Percentiles rank a stretch among this genome's conserved stretches.
Conservation (phyloP, 2,888 invertebrate genomes). For the Ariolimax columbianus region DNA sequence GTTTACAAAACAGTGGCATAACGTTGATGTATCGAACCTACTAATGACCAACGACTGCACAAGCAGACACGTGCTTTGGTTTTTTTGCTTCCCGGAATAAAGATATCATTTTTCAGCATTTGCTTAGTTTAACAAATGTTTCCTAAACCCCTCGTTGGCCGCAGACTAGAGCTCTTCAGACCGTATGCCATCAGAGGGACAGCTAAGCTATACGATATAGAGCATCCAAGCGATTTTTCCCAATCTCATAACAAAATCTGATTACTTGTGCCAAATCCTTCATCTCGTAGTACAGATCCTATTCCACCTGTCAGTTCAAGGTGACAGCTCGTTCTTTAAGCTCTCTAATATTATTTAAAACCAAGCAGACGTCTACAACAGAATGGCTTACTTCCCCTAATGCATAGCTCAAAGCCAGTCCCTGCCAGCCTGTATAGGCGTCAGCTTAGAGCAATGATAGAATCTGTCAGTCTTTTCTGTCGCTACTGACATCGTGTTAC, state of each 20-base stretch:
- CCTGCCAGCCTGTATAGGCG: neutral
- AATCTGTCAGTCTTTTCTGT: neutral
- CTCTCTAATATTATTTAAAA: neutral
- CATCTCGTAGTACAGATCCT: neutral
- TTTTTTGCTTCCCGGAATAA: too few relatives aligned
- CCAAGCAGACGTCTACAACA: neutral
- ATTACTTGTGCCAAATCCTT: neutral
- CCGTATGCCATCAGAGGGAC: too few relatives aligned
- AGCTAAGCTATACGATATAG: too few relatives aligned
- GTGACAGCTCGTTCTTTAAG: neutral
- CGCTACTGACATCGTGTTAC: neutral
- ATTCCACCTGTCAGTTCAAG: conserved; percentile 8
- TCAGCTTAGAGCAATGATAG: neutral
- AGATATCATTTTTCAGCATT: too few relatives aligned
- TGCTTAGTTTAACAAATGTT: too few relatives aligned
- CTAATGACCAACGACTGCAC: too few relatives aligned
- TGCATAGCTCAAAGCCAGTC: neutral
- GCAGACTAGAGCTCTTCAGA: too few relatives aligned
- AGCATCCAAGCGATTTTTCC: too few relatives aligned
- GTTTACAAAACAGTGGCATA: too few relatives aligned
- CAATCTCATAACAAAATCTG: neutral
- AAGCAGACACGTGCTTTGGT: too few relatives aligned
- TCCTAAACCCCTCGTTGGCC: too few relatives aligned
- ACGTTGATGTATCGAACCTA: too few relatives aligned
- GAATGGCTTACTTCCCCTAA: neutral